These are phyloP conservation scores for Pteropus alecto DNA, from an alignment of 2,113 vertebrate genomes.

Conservation along the genomic window DNA sequence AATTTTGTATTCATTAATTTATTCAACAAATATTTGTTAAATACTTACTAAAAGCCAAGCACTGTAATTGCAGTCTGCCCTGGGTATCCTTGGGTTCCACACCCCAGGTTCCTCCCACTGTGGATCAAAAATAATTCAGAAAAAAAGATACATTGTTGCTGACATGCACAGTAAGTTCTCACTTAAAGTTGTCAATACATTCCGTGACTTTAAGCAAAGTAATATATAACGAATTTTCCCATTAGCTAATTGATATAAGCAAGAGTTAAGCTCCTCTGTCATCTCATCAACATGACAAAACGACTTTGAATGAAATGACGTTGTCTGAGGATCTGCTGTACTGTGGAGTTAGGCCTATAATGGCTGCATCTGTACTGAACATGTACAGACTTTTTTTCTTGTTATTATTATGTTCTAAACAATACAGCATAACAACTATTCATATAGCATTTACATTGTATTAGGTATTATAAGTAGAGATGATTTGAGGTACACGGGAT, in stretches of 20 bases:
- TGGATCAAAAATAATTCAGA: background rate
- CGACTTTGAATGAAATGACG: background rate
- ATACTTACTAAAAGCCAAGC: background rate
- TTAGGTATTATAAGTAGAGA: background rate
- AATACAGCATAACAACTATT: background rate
- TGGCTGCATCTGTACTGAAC: background rate
- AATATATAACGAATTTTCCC: background rate
- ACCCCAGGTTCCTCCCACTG: background rate
- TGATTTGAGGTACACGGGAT: background rate
- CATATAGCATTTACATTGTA: background rate
- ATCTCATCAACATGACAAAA: background rate
- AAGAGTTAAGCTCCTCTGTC: background rate
- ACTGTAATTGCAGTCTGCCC: background rate
- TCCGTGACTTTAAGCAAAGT: background rate
- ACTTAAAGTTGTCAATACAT: background rate
- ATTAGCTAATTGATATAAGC: background rate
- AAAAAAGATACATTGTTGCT: background rate
- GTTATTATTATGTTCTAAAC: background rate
- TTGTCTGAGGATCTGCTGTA: background rate
- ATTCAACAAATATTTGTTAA: slow-evolving; percentile 4
- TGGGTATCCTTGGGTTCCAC: background rate
- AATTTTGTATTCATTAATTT: background rate
- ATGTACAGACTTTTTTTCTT: background rate
- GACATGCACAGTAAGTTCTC: background rate
- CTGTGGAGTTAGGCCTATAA: background rate